A percentile compares a stretch with the other conserved stretches of the same genome.
These are phyloP conservation scores for Triplophysa rosa DNA, from an alignment of 2,113 vertebrate genomes.

Conservation along the genomic window DNA sequence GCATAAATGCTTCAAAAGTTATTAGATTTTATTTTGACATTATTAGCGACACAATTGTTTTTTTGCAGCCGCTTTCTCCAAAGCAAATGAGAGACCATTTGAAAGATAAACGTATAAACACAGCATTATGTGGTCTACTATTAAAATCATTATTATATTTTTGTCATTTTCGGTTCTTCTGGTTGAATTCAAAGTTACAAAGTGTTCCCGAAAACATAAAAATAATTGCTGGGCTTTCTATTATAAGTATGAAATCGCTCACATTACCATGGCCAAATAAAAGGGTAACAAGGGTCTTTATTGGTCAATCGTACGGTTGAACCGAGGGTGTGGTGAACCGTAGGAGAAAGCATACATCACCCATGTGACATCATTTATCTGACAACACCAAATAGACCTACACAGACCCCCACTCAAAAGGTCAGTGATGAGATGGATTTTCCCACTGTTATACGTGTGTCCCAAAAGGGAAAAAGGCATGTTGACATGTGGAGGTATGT, in stretches of 20 bases:
- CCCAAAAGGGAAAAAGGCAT: constrained; percentile 27
- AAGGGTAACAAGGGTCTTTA: constrained; percentile 69
- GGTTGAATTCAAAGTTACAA: background rate
- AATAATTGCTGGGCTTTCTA: background rate
- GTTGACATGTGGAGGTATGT: background rate
- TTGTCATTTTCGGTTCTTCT: background rate
- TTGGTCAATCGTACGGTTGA: constrained; percentile 57
- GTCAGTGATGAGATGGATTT: constrained; percentile 60
- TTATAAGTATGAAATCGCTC: background rate
- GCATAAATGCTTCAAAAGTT: too few species aligned
- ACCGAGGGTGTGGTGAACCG: constrained; percentile 67
- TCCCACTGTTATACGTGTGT: constrained; percentile 59
- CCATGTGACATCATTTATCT: constrained; percentile 62
- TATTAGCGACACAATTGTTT: too few species aligned
- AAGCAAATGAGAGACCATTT: too few species aligned
- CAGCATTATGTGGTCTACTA: too few species aligned
- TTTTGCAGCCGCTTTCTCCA: too few species aligned
- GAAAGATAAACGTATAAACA: too few species aligned
- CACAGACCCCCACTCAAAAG: constrained; percentile 54
- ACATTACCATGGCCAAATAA: constrained; percentile 54
- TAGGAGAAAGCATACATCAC: constrained; percentile 68
- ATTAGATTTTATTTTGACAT: too few species aligned
- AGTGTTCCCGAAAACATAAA: background rate
- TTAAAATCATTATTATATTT: too few species aligned
- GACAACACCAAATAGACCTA: constrained; percentile 63